Base-by-base conservation (phyloP, 2,113 vertebrate genomes). In the Nyctereutes procyonoides region DNA sequence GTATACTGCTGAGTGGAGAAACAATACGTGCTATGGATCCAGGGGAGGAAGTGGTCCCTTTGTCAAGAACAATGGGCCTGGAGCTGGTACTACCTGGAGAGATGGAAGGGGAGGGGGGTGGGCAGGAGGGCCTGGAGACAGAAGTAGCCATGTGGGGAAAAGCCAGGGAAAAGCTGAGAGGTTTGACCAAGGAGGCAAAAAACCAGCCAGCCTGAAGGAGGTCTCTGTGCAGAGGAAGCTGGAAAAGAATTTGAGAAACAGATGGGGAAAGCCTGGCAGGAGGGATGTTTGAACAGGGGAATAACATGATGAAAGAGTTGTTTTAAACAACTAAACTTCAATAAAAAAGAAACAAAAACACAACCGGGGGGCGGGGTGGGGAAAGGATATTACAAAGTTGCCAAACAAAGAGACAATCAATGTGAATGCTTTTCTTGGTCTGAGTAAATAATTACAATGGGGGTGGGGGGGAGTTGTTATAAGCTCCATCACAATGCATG, bases 221-320 rank as follows among this genome's bases (percentile, higher is more conserved):
- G 43, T 43, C 43, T 43, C 56, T 14, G 19, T 77, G 84, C 32
- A 38, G 28, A 60, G 53, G n/a, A 62, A 62, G n/a, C 55, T 15
- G 69, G 84, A 63, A 73, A 83, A 53, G 30, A 86, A 83, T 83
- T 13, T 69, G 69, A 93, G 86, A 60, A 96, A 89, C 24, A 22
- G 48, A 91, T 38, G 35, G 56, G 65, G 35, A 48, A 86, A 86
- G 71, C 35, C 80, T 86, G 14, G 62, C 76, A 89, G 20, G 10
- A 94, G 65, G 16, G 85, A 53, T 76, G 63, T 58, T 79, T 60
- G 71, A 81, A 58, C 48, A 95, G 30, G 79, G 53, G 32, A 58
- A 55, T 38, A 73, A 76, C 43, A 84, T 15, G 48, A 93, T 58
- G 43, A 28, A 67, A 84, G 35, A 62, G 24, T 28, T 53, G 77